phyloP scores from a whole-genome alignment of 2,888 invertebrate species.

The Melinopterus prodromus region DNA sequence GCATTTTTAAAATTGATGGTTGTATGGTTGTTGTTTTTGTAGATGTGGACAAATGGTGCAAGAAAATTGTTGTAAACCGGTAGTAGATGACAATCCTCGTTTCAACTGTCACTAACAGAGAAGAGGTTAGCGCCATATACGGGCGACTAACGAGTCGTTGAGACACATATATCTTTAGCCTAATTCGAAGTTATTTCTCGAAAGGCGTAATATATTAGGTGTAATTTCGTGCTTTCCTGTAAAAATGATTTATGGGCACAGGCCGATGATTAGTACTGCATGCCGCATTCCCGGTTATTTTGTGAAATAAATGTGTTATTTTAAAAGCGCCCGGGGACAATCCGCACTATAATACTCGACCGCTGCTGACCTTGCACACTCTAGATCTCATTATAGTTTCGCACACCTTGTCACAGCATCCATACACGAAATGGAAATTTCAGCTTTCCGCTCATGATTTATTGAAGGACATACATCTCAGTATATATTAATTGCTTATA shows the following conservation, averaged over 20 bases:
- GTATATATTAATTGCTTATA: constrained; percentile 4
- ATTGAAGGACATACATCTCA: not conserved
- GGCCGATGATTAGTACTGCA: not conserved
- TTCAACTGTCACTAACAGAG: not conserved
- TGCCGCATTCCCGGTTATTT: constrained; percentile 14
- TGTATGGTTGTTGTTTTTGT: not conserved
- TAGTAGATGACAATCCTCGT: not conserved
- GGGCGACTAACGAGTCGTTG: constrained; percentile 20
- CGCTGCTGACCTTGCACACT: constrained; percentile 4
- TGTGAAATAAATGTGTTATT: constrained; percentile 26
- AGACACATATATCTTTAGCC: constrained; percentile 21
- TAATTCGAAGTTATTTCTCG: constrained; percentile 25
- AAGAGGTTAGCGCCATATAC: constrained; percentile 14
- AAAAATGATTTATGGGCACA: constrained; percentile 20
- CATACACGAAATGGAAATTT: not conserved
- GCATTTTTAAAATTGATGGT: not conserved
- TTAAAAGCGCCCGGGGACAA: constrained; percentile 20
- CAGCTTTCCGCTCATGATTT: not conserved
- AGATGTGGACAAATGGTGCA: not conserved
- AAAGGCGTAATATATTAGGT: constrained; percentile 23
- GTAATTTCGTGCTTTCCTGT: constrained; percentile 21
- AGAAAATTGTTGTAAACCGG: not conserved
- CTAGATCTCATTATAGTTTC: not conserved
- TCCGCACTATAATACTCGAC: not conserved
- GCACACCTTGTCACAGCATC: not conserved